phyloP scores from a whole-genome alignment of 1,140 invertebrate species.

The Lepidurus couesii region DNA sequence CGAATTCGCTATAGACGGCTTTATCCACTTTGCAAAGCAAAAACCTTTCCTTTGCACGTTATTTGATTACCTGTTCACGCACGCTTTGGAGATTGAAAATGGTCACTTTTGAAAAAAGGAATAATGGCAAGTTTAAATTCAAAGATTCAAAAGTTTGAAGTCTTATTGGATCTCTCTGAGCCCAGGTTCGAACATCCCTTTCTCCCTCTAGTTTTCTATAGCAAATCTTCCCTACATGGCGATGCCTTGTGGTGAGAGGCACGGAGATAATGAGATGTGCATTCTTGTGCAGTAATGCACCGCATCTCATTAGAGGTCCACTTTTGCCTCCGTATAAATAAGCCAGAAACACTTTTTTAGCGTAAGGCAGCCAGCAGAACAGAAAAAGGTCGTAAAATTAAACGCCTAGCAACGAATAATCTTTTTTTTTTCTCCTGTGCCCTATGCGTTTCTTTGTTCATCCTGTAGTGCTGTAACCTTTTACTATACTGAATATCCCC shows the following conservation, averaged over 20 bases:
- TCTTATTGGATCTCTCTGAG: neutral
- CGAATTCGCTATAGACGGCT: too few species aligned
- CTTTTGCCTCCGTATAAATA: slow-evolving; percentile 8
- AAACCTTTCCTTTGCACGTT: too few species aligned
- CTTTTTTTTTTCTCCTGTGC: neutral
- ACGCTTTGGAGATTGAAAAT: neutral
- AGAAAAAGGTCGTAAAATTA: neutral
- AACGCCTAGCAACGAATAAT: neutral
- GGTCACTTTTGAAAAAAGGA: neutral
- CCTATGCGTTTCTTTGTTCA: neutral
- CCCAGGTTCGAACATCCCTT: neutral
- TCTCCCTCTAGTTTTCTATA: neutral
- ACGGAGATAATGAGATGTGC: slow-evolving; percentile 21
- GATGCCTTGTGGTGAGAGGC: neutral
- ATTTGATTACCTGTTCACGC: too few species aligned
- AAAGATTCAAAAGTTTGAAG: neutral
- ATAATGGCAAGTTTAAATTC: neutral
- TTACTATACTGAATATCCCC: too few species aligned
- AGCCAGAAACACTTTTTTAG: neutral
- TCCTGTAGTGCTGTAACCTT: too few species aligned
- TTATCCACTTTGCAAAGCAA: too few species aligned
- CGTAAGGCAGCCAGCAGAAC: neutral
- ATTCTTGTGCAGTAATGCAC: slow-evolving; percentile 18
- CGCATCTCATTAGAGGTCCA: slow-evolving; percentile 3
- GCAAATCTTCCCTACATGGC: neutral